A percentile compares a stretch with the other conserved stretches of the same genome.
phyloP scores from a whole-genome alignment of 1,140 invertebrate genomes.

The Drosophila tropicalis region DNA sequence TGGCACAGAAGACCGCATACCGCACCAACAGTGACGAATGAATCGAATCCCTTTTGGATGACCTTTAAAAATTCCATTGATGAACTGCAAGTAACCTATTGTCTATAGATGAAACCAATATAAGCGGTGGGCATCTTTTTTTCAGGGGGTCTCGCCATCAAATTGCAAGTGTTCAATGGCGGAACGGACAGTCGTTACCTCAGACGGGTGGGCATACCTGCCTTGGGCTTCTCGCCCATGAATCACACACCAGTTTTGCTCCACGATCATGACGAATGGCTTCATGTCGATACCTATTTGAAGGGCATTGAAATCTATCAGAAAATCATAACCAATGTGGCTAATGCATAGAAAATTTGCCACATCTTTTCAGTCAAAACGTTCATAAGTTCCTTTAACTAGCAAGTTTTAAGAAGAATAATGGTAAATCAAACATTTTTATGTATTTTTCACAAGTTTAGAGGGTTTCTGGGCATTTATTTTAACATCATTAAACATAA shows the following conservation, averaged over 20 bases:
- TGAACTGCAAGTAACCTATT: slow-evolving; percentile 83
- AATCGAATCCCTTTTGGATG: slow-evolving; percentile 91
- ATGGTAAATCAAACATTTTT: no score
- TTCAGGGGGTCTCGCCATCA: slow-evolving; percentile 84
- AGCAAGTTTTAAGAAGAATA: no score
- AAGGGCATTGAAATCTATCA: slow-evolving; percentile 89
- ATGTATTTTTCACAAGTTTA: no score
- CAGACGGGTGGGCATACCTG: slow-evolving; percentile 87
- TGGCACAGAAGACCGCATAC: neutral
- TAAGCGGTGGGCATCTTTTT: neutral
- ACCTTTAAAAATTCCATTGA: slow-evolving; percentile 88
- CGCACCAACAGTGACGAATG: slow-evolving; percentile 87
- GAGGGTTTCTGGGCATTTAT: no score
- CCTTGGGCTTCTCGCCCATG: slow-evolving; percentile 92
- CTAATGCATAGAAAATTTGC: slow-evolving; percentile 76
- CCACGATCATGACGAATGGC: slow-evolving; percentile 92
- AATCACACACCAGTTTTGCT: slow-evolving; percentile 88
- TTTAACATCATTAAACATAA: no score
- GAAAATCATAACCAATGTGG: slow-evolving; percentile 86
- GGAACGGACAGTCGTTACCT: slow-evolving; percentile 91
- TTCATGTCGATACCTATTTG: slow-evolving; percentile 88
- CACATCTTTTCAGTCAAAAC: no score
- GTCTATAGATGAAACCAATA: accelerated
- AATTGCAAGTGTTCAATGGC: slow-evolving; percentile 90
- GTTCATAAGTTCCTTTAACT: no score